Conservation (phyloP, 1,140 invertebrate species). For the Drosophila hydei region DNA sequence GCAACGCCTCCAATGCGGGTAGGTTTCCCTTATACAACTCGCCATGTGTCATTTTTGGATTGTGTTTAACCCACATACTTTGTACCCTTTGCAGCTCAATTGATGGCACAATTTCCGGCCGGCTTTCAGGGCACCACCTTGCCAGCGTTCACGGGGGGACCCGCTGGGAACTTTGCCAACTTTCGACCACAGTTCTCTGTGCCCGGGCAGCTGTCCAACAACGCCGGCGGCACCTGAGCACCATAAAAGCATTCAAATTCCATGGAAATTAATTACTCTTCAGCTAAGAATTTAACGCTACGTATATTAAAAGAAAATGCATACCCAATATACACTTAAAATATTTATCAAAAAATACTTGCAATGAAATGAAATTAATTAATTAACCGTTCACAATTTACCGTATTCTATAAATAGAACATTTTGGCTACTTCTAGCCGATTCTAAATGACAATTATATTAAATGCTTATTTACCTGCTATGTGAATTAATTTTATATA, state of each 20-base stretch:
- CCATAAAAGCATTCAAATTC: constrained; percentile 66
- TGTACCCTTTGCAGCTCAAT: constrained; percentile 85
- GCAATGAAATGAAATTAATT: constrained; percentile 59
- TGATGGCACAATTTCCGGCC: constrained; percentile 90
- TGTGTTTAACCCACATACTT: no score
- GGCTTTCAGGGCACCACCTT: constrained; percentile 90
- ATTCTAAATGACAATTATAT: constrained; percentile 17
- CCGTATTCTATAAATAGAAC: constrained; percentile 18
- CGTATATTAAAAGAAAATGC: constrained; percentile 15
- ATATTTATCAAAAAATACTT: constrained; percentile 76
- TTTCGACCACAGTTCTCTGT: constrained; percentile 96
- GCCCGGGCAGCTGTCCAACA: constrained; percentile 87
- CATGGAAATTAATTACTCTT: constrained; percentile 71
- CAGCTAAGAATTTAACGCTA: constrained; percentile 68
- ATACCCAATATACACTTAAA: constrained; percentile 31
- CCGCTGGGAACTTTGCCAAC: constrained; percentile 93
- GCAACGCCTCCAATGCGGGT: constrained; percentile 86
- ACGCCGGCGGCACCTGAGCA: constrained; percentile 53
- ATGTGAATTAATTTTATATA: constrained; percentile 60
- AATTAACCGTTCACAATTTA: constrained; percentile 31
- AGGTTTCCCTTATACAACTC: constrained; percentile 32
- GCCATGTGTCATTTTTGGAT: not conserved
- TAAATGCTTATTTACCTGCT: constrained; percentile 59
- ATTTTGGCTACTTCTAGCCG: constrained; percentile 11
- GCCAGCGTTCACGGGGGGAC: constrained; percentile 88